Evolutionary conservation across 2,888 invertebrate species (phyloP).

Genomic region (Fabriciana adippe): DNA sequence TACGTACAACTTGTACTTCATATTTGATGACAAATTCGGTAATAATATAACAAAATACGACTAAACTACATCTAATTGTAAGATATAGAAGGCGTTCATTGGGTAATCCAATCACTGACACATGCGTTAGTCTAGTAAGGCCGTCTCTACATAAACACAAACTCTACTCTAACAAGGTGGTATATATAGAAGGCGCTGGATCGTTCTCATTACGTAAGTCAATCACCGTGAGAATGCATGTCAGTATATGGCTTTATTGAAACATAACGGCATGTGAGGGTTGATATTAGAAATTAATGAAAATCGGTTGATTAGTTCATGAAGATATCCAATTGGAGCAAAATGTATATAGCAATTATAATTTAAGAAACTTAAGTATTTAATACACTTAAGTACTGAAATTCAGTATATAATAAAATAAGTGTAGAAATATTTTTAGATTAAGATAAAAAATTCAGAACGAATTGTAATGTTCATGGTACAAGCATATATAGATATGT

Average conservation of each 20-base stretch:
- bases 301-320: conserved; percentile 2
- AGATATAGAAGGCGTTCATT: conserved; percentile 26
- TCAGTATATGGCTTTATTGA: conserved; percentile 38
- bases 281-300: conserved; percentile 19
- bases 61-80: conserved; percentile 5
- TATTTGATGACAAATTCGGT: neutral
- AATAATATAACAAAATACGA: neutral
- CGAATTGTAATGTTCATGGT: too few relatives aligned
- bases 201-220: conserved; percentile 57
- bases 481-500: too few relatives aligned
- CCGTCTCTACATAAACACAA: conserved; percentile 20
- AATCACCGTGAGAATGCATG: conserved; percentile 54
- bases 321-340: neutral
- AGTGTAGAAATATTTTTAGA: too few relatives aligned
- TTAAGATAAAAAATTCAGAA: too few relatives aligned
- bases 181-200: conserved; percentile 35
- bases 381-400: neutral
- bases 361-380: neutral
- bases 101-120: conserved; percentile 32
- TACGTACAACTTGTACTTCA: neutral
- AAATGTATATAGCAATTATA: neutral
- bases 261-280: conserved; percentile 26
- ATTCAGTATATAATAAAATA: too few relatives aligned
- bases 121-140: conserved; percentile 26
- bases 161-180: conserved; percentile 31